These are phyloP conservation scores for Euphydryas editha DNA, from an alignment of 2,888 invertebrate genomes.

Conservation along the genomic window DNA sequence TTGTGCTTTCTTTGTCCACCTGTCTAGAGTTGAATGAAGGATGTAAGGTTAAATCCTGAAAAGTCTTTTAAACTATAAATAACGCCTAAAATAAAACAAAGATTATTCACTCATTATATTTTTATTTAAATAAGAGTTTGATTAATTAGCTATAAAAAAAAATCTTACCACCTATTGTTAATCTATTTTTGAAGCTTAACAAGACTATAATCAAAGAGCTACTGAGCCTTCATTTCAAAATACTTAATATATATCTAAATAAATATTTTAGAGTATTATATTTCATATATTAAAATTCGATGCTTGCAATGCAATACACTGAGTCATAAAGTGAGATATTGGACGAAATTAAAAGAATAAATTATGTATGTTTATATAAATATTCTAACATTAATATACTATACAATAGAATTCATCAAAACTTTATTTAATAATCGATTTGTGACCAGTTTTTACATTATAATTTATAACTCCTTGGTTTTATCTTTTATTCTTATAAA, in stretches of 20 bases:
- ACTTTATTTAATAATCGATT: not conserved
- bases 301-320: too few species aligned
- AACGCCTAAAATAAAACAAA: conserved; percentile 4
- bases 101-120: not conserved
- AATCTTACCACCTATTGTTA: not conserved
- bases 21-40: too few species aligned
- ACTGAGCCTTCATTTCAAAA: not conserved
- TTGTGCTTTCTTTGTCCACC: too few species aligned
- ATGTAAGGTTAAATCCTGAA: too few species aligned
- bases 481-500: not conserved
- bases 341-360: conserved; percentile 1
- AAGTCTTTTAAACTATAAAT: too few species aligned
- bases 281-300: not conserved
- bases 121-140: conserved; percentile 13
- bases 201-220: not conserved
- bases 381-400: too few species aligned
- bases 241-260: not conserved
- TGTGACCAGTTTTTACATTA: not conserved
- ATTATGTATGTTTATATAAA: not conserved
- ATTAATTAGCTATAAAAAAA: conserved; percentile 1
- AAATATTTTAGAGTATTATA: conserved; percentile 1
- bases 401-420: too few species aligned
- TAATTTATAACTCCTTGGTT: not conserved
- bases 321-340: not conserved
- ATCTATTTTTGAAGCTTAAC: not conserved